phyloP scores from a whole-genome alignment of 2,797 vertebrate species.

The Poeciliopsis gracilis region DNA sequence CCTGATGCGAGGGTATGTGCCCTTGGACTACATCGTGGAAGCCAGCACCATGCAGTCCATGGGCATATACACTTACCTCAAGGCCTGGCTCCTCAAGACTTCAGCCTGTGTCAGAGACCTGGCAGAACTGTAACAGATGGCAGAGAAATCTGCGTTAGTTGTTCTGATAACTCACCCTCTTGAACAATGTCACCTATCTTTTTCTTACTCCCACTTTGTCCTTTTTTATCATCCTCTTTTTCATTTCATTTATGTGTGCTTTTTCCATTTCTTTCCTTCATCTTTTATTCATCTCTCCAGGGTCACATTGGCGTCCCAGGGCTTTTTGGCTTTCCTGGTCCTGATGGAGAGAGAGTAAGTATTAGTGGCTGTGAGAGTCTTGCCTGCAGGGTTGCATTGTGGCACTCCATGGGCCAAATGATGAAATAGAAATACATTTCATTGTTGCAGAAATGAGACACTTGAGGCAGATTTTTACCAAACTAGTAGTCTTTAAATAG shows the following conservation, averaged over 20 bases:
- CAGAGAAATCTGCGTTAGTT: background rate
- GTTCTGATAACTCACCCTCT: conserved; percentile 10
- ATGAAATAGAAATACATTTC: conserved; percentile 45
- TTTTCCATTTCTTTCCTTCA: conserved; percentile 31
- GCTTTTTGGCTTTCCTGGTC: conserved; percentile 90
- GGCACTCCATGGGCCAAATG: conserved; percentile 2
- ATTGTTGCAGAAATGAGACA: conserved; percentile 35
- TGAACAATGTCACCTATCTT: conserved; percentile 16
- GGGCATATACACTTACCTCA: conserved; percentile 99
- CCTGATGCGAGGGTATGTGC: conserved; percentile 99
- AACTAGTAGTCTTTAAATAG: conserved; percentile 37
- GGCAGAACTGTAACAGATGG: conserved; percentile 27
- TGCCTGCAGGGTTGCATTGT: conserved; percentile 27
- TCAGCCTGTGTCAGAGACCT: conserved; percentile 20
- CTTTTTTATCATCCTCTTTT: conserved; percentile 8
- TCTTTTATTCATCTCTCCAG: conserved; percentile 75
- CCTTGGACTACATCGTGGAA: conserved; percentile 99
- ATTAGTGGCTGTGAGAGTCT: conserved; percentile 29
- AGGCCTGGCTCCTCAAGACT: conserved; percentile 90
- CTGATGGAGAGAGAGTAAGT: conserved; percentile 97
- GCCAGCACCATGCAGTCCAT: conserved; percentile 99
- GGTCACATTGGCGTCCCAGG: conserved; percentile 92
- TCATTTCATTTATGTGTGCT: conserved; percentile 18
- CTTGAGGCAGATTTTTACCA: conserved; percentile 39
- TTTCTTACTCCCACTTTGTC: conserved; percentile 23